phyloP scores from a whole-genome alignment of 2,888 invertebrate species.

The Hydrotaea diabolus region DNA sequence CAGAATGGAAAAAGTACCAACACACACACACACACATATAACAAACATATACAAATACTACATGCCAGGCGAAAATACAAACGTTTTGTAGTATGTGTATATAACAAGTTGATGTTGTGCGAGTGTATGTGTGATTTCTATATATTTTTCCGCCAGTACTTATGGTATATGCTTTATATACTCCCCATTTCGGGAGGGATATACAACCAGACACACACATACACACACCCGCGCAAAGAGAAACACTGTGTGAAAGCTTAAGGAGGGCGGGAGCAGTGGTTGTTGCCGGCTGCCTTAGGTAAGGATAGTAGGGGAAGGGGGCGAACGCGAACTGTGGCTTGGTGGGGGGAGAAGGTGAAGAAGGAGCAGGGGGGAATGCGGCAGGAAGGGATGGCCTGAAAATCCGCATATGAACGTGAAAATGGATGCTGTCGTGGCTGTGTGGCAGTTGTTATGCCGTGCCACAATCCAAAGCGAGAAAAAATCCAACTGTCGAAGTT shows the following conservation, averaged over 20 bases:
- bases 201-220: not conserved
- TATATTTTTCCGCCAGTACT: constrained; percentile 21
- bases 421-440: constrained; percentile 58
- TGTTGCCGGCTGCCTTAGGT: not conserved
- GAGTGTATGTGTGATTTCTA: constrained; percentile 21
- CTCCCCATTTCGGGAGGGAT: not conserved
- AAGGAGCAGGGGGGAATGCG: constrained; percentile 9
- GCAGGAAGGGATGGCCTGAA: constrained; percentile 1
- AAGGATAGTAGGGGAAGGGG: not conserved
- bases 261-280: not conserved
- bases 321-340: not conserved
- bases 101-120: not conserved
- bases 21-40: not conserved
- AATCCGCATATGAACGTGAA: constrained; percentile 62
- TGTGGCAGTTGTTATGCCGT: constrained; percentile 32
- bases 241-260: not conserved
- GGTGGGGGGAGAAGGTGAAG: not conserved
- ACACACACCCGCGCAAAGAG: not conserved
- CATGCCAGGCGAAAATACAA: constrained; percentile 4
- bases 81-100: constrained; percentile 19
- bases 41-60: constrained; percentile 18
- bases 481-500: constrained; percentile 63
- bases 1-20: not conserved
- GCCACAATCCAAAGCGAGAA: constrained; percentile 25
- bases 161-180: constrained; percentile 31